Evolutionary conservation across 2,113 vertebrate species (phyloP).

Genomic region (Dolichallabes microphthalmus): DNA sequence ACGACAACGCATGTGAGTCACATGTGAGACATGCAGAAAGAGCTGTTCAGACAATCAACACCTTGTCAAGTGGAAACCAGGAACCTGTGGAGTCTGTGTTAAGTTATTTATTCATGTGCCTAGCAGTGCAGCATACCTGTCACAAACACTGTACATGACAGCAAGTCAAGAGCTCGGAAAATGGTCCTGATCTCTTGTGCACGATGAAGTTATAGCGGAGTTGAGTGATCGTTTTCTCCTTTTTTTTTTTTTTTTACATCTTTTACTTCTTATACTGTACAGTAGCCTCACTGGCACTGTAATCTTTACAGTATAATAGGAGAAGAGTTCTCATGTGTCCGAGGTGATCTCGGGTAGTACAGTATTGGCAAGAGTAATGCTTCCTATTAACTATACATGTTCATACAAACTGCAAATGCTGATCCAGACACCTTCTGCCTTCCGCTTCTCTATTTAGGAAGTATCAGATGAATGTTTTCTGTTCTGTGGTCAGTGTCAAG

Average conservation of each 20-base stretch:
- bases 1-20: slow-evolving; percentile 15
- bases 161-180: not conserved
- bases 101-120: slow-evolving; percentile 1
- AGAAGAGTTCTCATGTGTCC: not conserved
- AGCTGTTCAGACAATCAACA: slow-evolving; percentile 41
- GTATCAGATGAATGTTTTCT: slow-evolving; percentile 1
- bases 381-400: not conserved
- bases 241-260: not conserved
- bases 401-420: not conserved
- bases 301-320: not conserved
- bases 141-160: not conserved
- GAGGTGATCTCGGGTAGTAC: not conserved
- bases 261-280: not conserved
- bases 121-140: slow-evolving; percentile 16
- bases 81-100: slow-evolving; percentile 12
- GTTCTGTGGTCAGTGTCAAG: slow-evolving; percentile 22
- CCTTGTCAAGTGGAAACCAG: slow-evolving; percentile 29
- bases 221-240: not conserved
- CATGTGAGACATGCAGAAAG: slow-evolving; percentile 21
- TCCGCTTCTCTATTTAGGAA: slow-evolving; percentile 7
- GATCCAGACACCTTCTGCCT: slow-evolving; percentile 8
- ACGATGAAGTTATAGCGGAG: not conserved
- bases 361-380: not conserved
- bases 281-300: not conserved
- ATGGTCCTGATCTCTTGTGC: not conserved